Conservation (phyloP, 2,113 vertebrate species). For the Tetrao urogallus region DNA sequence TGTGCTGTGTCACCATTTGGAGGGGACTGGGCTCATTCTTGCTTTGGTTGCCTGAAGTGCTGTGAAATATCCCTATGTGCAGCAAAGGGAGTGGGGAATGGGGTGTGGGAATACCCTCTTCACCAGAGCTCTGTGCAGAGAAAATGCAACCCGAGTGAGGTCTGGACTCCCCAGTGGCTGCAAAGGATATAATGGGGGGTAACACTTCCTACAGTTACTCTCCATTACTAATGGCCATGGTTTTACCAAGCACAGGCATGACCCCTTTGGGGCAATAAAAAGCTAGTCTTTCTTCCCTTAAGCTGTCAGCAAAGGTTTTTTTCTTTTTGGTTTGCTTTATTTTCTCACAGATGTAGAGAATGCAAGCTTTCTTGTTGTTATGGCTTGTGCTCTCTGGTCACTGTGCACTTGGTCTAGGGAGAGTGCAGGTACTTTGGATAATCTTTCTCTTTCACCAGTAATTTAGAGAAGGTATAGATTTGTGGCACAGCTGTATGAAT, state of each 20-base stretch:
- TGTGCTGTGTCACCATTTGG: background rate
- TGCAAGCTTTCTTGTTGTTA: background rate
- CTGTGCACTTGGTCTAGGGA: background rate
- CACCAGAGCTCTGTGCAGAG: background rate
- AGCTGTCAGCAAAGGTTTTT: background rate
- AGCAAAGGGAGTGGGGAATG: background rate
- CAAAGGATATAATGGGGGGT: conserved; percentile 36
- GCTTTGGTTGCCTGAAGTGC: background rate
- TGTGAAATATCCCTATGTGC: background rate
- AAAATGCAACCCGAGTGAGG: background rate
- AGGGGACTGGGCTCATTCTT: background rate
- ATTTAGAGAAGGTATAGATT: background rate
- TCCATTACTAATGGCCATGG: background rate
- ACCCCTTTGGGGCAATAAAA: conserved; percentile 24
- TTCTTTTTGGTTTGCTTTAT: background rate
- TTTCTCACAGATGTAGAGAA: background rate
- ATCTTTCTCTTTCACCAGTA: background rate
- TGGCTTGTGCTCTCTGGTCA: background rate
- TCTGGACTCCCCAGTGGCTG: background rate
- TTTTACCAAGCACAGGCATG: background rate
- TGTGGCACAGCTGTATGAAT: background rate
- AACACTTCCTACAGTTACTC: conserved; percentile 1
- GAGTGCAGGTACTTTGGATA: fast-evolving
- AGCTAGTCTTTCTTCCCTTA: background rate
- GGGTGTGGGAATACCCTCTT: background rate